A percentile compares a stretch with the other conserved stretches of the same genome.
Evolutionary conservation across 1,140 invertebrate species (phyloP).

Genomic region (Drosophila rhopaloa): DNA sequence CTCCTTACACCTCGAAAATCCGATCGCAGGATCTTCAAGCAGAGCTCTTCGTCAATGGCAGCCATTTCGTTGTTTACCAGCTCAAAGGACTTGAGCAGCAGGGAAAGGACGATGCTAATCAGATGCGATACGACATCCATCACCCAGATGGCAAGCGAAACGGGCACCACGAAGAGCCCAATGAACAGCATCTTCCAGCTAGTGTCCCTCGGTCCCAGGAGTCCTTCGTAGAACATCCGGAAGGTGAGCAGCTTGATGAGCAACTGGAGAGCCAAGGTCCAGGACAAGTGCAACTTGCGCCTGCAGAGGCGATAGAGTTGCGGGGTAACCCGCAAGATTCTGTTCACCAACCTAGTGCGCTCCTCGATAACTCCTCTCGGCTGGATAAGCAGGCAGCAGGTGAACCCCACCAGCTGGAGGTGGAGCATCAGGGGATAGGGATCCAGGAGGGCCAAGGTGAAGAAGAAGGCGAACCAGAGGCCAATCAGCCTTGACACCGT

Average conservation of each 20-base stretch:
- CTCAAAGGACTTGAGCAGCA: conserved; percentile 52
- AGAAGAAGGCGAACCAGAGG: conserved; percentile 34
- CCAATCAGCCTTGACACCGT: conserved; percentile 49
- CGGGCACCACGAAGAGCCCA: conserved; percentile 28
- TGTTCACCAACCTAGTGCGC: conserved; percentile 31
- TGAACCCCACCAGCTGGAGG: conserved; percentile 48
- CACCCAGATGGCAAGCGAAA: conserved; percentile 39
- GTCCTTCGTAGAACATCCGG: conserved; percentile 16
- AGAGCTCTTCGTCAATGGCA: conserved; percentile 13
- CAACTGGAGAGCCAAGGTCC: conserved; percentile 38
- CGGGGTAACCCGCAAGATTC: conserved; percentile 31
- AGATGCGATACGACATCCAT: conserved; percentile 50
- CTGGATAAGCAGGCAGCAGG: conserved; percentile 48
- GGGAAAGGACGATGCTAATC: conserved; percentile 25
- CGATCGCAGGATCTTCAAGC: conserved; percentile 28
- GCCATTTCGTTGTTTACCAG: conserved; percentile 36
- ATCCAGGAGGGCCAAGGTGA: conserved; percentile 25
- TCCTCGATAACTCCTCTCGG: conserved; percentile 18
- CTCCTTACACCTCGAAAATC: conserved; percentile 24
- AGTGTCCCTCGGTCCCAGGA: not conserved
- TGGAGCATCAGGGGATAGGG: conserved; percentile 36
- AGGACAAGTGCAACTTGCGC: conserved; percentile 34
- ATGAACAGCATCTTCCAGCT: not conserved
- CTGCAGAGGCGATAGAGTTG: conserved; percentile 36
- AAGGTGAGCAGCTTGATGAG: conserved; percentile 40